Evolutionary conservation across 2,888 invertebrate genomes (phyloP).

Genomic region (Tyria jacobaeae): DNA sequence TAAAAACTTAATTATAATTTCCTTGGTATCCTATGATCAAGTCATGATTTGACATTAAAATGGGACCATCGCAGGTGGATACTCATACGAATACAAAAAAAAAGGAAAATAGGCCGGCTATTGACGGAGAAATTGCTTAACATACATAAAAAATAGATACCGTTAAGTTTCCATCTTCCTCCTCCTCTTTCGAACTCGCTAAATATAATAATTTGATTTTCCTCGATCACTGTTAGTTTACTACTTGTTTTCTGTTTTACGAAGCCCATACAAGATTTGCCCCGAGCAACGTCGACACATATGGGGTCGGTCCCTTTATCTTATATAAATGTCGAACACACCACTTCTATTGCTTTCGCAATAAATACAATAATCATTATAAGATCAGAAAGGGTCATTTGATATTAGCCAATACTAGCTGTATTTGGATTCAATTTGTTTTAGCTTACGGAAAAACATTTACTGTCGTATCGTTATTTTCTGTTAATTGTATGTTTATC

Average conservation of each 20-base stretch:
- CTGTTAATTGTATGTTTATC: neutral
- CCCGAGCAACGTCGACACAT: conserved; percentile 32
- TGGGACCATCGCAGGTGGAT: too few relatives aligned
- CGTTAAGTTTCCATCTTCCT: too few relatives aligned
- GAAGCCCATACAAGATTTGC: conserved; percentile 20
- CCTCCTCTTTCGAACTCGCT: too few relatives aligned
- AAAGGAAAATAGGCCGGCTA: too few relatives aligned
- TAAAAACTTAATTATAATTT: too few relatives aligned
- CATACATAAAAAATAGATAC: too few relatives aligned
- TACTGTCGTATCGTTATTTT: neutral
- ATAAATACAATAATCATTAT: conserved; percentile 19
- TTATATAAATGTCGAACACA: conserved; percentile 29
- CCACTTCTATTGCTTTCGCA: conserved; percentile 26
- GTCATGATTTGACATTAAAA: too few relatives aligned
- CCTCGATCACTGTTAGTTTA: conserved; percentile 16
- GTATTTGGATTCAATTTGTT: neutral
- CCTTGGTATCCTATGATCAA: too few relatives aligned
- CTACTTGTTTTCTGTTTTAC: conserved; percentile 18
- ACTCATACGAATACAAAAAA: too few relatives aligned
- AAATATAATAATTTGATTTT: too few relatives aligned
- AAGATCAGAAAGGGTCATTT: conserved; percentile 6
- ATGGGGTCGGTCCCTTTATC: conserved; percentile 33
- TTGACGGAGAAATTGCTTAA: too few relatives aligned
- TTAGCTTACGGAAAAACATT: neutral
- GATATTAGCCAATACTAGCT: neutral